Conservation (phyloP, 2,797 vertebrate genomes). For the Naso thynnoides region DNA sequence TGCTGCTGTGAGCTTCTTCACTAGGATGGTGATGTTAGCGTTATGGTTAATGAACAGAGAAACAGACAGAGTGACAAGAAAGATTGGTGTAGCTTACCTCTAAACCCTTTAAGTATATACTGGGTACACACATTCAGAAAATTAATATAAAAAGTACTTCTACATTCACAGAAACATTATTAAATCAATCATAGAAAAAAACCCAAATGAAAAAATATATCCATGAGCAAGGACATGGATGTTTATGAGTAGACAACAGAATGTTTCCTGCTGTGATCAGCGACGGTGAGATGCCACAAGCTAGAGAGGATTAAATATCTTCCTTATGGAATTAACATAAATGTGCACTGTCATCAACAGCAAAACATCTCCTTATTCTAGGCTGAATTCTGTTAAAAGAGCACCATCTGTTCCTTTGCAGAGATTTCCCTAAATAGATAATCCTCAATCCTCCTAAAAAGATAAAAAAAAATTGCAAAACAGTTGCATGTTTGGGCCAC, state of each 20-base stretch:
- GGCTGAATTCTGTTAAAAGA: slow-evolving; percentile 45
- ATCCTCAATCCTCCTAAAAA: slow-evolving; percentile 62
- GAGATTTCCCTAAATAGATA: slow-evolving; percentile 74
- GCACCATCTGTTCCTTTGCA: slow-evolving; percentile 69
- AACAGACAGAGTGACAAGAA: slow-evolving; percentile 8
- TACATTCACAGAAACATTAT: neutral
- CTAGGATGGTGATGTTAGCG: neutral
- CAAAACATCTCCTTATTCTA: slow-evolving; percentile 41
- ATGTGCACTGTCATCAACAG: slow-evolving; percentile 48
- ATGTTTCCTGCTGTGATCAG: neutral
- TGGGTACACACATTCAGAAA: neutral
- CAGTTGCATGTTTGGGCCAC: slow-evolving; percentile 65
- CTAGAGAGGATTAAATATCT: slow-evolving; percentile 8
- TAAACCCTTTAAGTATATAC: slow-evolving; percentile 6
- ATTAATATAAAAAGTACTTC: too few species aligned
- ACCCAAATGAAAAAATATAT: neutral
- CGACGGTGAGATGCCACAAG: neutral
- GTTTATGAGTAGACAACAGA: neutral
- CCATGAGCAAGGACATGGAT: neutral
- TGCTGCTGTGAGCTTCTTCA: neutral
- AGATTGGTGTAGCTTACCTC: slow-evolving; percentile 6
- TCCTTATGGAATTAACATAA: slow-evolving; percentile 27
- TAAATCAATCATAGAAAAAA: too few species aligned
- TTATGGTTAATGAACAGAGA: slow-evolving; percentile 5
- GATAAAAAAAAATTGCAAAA: slow-evolving; percentile 16